phyloP scores from a whole-genome alignment of 2,113 vertebrate genomes.

The Elaphurus davidianus region DNA sequence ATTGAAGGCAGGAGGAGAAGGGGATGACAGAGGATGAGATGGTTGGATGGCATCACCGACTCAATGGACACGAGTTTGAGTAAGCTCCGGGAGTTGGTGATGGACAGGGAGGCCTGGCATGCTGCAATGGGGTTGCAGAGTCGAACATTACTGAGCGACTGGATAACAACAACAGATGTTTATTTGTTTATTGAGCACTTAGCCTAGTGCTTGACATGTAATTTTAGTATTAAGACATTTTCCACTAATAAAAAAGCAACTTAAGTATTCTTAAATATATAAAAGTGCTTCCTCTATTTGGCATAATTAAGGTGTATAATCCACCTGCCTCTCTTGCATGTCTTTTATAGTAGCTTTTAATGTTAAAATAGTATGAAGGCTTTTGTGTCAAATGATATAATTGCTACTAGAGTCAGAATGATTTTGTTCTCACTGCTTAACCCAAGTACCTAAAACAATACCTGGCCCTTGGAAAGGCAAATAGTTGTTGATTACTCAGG shows the following conservation, averaged over 20 bases:
- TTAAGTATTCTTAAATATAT: not conserved
- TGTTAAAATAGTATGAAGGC: not conserved
- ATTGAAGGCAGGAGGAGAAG: not conserved
- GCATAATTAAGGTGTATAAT: not conserved
- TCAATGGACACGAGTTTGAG: no score
- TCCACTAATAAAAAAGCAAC: not conserved
- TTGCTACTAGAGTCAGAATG: not conserved
- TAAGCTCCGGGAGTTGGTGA: no score
- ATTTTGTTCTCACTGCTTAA: not conserved
- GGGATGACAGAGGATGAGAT: not conserved
- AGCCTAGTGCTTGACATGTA: not conserved
- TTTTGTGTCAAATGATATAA: not conserved
- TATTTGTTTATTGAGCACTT: not conserved
- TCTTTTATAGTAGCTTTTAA: not conserved
- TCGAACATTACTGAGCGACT: no score
- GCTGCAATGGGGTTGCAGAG: no score
- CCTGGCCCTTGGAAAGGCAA: not conserved
- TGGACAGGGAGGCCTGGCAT: no score
- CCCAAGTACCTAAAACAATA: not conserved
- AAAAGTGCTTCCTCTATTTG: not conserved
- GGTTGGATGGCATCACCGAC: no score
- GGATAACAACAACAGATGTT: no score
- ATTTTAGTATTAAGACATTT: not conserved
- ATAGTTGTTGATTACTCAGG: not conserved
- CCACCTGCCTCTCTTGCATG: not conserved